Percentiles rank a stretch among this genome's conserved stretches.
phyloP scores from a whole-genome alignment of 2,113 vertebrate genomes.

The Colistium nudipinnis region DNA sequence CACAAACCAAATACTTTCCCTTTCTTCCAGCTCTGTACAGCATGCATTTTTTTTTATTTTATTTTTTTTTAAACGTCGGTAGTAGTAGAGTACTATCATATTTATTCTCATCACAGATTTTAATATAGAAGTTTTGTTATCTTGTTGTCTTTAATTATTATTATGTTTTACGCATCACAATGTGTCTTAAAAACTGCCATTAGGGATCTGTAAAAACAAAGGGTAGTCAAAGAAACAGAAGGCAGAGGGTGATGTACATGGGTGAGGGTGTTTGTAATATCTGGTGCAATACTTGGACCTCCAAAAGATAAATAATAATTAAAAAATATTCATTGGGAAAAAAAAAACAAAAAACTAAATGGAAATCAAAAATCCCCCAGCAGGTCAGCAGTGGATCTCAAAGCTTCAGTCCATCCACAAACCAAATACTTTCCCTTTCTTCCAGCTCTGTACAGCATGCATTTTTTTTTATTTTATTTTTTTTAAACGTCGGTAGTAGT shows the following conservation, averaged over 20 bases:
- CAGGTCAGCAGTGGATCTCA: conserved; percentile 52
- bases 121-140: conserved; percentile 72
- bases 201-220: conserved; percentile 74
- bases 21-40: conserved; percentile 72
- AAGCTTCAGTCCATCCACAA: conserved; percentile 61
- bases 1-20: conserved; percentile 58
- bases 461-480: conserved; percentile 58
- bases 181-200: conserved; percentile 76
- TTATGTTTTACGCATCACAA: conserved; percentile 70
- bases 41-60: conserved; percentile 81
- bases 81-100: conserved; percentile 57
- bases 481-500: conserved; percentile 58
- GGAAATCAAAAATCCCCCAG: conserved; percentile 62
- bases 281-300: conserved; percentile 44
- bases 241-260: conserved; percentile 6
- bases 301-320: conserved; percentile 80
- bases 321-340: conserved; percentile 80
- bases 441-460: conserved; percentile 78
- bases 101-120: conserved; percentile 64
- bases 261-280: conserved; percentile 49
- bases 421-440: conserved; percentile 61
- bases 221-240: conserved; percentile 71
- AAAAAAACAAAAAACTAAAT: conserved; percentile 50
- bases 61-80: conserved; percentile 78
- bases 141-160: conserved; percentile 59